Conservation (phyloP, 1,140 invertebrate genomes). For the Papilio polytes region DNA sequence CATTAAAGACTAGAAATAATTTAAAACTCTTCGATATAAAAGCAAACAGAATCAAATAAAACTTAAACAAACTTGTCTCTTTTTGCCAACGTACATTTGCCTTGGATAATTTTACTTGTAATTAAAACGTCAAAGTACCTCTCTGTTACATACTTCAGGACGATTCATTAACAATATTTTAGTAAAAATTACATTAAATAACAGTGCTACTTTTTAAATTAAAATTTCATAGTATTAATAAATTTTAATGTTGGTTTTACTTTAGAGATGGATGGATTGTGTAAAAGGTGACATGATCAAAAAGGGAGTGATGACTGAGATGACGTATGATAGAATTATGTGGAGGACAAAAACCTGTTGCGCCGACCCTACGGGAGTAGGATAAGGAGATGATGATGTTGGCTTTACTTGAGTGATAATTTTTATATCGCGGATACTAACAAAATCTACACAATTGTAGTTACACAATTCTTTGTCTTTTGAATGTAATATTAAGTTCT, state of each 20-base stretch:
- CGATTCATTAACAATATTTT: slow-evolving; percentile 53
- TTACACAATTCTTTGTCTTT: too few relatives aligned
- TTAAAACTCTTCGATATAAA: slow-evolving; percentile 28
- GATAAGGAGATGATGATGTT: too few relatives aligned
- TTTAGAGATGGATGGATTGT: too few relatives aligned
- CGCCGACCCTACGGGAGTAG: too few relatives aligned
- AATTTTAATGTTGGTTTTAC: neutral
- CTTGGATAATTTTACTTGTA: slow-evolving; percentile 55
- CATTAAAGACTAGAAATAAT: neutral
- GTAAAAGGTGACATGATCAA: too few relatives aligned
- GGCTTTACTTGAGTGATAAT: neutral
- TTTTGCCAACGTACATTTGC: neutral
- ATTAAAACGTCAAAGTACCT: slow-evolving; percentile 53
- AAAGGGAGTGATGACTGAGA: too few relatives aligned
- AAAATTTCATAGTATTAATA: too few relatives aligned
- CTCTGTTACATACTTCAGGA: slow-evolving; percentile 42
- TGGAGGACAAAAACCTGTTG: too few relatives aligned
- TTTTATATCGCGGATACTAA: neutral
- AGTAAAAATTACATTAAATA: slow-evolving; percentile 41
- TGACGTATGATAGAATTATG: too few relatives aligned
- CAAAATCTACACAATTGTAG: too few relatives aligned
- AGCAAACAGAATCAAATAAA: slow-evolving; percentile 20
- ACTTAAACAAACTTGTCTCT: slow-evolving; percentile 12
- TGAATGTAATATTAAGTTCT: too few relatives aligned
- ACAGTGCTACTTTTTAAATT: slow-evolving; percentile 41